These are phyloP conservation scores for Tigriopus californicus DNA, from an alignment of 2,888 invertebrate genomes.

Conservation along the genomic window DNA sequence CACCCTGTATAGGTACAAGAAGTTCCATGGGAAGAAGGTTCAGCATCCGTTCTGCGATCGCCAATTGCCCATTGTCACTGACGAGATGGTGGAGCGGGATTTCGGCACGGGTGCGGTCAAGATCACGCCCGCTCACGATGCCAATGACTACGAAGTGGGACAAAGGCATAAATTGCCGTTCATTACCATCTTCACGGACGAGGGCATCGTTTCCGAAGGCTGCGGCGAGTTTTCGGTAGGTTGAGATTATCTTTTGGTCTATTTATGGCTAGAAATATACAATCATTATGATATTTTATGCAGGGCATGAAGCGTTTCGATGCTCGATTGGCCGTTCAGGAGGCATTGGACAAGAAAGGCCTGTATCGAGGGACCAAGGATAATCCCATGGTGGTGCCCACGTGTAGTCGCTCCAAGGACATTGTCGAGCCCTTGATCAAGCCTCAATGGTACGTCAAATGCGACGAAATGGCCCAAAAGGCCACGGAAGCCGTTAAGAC, in stretches of 20 bases:
- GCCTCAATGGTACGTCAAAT: conserved; percentile 63
- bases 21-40: conserved; percentile 58
- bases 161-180: conserved; percentile 67
- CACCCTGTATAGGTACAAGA: conserved; percentile 44
- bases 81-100: conserved; percentile 78
- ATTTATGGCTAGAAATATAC: too few relatives aligned
- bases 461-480: conserved; percentile 61
- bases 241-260: not conserved
- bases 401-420: conserved; percentile 89
- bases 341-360: conserved; percentile 47
- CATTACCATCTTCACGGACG: conserved; percentile 74
- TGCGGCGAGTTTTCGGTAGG: not conserved
- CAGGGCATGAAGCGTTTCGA: conserved; percentile 78
- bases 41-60: conserved; percentile 68
- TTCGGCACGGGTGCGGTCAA: conserved; percentile 98
- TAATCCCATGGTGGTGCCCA: conserved; percentile 89
- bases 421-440: conserved; percentile 88
- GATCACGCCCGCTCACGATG: conserved; percentile 94
- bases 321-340: conserved; percentile 60
- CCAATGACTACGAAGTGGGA: conserved; percentile 87
- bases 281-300: too few relatives aligned
- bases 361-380: conserved; percentile 61
- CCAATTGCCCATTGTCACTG: conserved; percentile 66
- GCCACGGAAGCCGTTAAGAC: conserved; percentile 58
- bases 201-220: conserved; percentile 56